Conservation (phyloP, 2,797 vertebrate species). For the Leptatherina wallacei region DNA sequence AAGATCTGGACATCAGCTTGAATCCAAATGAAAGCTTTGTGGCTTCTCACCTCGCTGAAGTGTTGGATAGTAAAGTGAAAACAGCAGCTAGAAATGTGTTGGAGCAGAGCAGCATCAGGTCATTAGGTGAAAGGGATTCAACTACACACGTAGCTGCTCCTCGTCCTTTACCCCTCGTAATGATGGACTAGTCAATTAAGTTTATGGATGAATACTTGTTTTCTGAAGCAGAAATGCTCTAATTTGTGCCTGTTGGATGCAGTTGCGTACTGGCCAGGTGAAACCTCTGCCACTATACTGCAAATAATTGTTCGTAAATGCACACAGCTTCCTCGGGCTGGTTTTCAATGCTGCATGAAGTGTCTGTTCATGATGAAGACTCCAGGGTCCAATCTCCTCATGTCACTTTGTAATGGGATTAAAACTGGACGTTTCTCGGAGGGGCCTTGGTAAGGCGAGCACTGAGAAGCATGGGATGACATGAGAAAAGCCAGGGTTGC, state of each 20-base stretch:
- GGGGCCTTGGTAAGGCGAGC: constrained; percentile 13
- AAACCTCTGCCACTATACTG: constrained; percentile 14
- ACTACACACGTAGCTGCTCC: not conserved
- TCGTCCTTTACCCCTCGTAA: not conserved
- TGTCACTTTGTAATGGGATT: constrained; percentile 54
- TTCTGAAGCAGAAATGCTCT: constrained; percentile 1
- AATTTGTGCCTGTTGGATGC: constrained; percentile 5
- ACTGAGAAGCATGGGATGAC: constrained; percentile 11
- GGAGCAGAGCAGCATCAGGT: not conserved
- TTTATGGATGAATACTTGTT: constrained; percentile 12
- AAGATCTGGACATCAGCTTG: constrained; percentile 27
- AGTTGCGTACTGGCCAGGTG: constrained; percentile 12
- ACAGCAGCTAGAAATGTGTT: constrained; percentile 7
- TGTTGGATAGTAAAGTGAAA: constrained; percentile 16
- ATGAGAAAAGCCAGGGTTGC: not conserved
- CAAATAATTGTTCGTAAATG: constrained; percentile 22
- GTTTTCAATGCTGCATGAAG: constrained; percentile 40
- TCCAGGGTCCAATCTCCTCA: constrained; percentile 30
- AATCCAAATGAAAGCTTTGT: constrained; percentile 38
- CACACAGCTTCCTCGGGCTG: constrained; percentile 17
- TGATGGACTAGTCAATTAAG: constrained; percentile 15
- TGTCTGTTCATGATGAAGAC: constrained; percentile 30
- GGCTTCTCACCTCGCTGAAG: constrained; percentile 34
- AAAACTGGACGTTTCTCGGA: constrained; percentile 56
- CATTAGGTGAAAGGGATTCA: not conserved